A percentile compares a stretch with the other conserved stretches of the same genome.
phyloP scores from a whole-genome alignment of 2,797 vertebrate species.

The Diceros bicornis region DNA sequence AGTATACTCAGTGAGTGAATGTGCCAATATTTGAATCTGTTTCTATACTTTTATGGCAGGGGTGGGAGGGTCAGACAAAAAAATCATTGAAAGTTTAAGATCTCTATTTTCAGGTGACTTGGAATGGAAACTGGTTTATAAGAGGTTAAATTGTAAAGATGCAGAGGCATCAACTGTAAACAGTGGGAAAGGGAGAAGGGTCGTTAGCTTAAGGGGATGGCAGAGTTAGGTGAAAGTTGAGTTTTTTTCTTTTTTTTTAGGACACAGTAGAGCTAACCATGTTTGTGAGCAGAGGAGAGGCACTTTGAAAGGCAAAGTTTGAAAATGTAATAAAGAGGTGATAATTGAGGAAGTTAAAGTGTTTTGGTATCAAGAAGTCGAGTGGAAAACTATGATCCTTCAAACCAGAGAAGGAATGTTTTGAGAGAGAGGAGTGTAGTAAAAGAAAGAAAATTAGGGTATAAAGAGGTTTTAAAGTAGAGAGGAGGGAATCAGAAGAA shows the following conservation, averaged over 20 bases:
- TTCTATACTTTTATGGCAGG: not conserved
- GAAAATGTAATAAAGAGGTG: not conserved
- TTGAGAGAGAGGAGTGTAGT: not conserved
- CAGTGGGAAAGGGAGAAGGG: not conserved
- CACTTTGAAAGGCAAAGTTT: not conserved
- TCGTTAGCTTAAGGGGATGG: not conserved
- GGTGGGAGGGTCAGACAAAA: not conserved
- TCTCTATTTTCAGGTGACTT: not conserved
- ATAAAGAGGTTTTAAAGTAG: not conserved
- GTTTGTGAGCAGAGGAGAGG: not conserved
- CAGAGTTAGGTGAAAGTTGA: not conserved
- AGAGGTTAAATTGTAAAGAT: not conserved
- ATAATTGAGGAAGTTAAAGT: not conserved
- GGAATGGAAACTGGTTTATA: not conserved
- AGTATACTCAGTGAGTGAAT: not conserved
- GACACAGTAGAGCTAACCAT: not conserved
- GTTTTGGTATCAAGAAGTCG: not conserved
- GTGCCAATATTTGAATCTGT: not conserved
- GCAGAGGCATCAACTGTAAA: not conserved
- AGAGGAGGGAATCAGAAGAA: not conserved
- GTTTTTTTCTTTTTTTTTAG: not conserved
- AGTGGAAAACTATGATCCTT: not conserved
- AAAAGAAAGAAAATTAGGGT: not conserved
- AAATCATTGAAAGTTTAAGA: not conserved
- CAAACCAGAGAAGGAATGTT: not conserved